Evolutionary conservation across 2,888 invertebrate genomes (phyloP), one percentile per base, ranked within the genome.

Genomic region (Andrena bicolor): DNA sequence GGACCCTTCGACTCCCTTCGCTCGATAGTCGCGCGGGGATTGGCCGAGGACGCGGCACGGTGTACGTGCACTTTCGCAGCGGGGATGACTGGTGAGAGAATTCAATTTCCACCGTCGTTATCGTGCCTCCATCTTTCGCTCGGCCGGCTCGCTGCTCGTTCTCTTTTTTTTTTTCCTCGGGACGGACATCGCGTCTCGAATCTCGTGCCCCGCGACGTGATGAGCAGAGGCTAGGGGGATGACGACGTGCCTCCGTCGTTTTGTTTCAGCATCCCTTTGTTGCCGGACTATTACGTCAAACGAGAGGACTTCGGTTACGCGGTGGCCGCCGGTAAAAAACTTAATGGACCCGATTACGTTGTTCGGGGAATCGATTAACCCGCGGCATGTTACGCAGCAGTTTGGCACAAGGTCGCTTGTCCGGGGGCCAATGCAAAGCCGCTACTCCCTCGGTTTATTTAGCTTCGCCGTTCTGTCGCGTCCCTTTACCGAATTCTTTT

Each of bases 21-120:
- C 28, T 86, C 85, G 86, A 85, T 86, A 80, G 86, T 77, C 85
- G 71, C 65, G 28, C 65, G 53, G 72, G 10, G 63, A 80, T 73
- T 84, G 80, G 83, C 69, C 69, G 68, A 63, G 58, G 53, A 75
- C 51, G 76, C 73, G 13, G 79, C 82, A 8, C 20, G 6, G 75
- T 80, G 86, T 86, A 86, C 82, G 80, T 86, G 88, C 87, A 89
- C 84, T 89, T 87, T 90, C 89, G 89, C 91, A 88, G 89, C 90
- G 77, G 26, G 89, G 90, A 93, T 91, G 92, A 92, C 93, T 92
- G 90, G 90, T 90, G 91, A 90, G 91, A 91, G 92, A 92, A 92
- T 92, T 93, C 92, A 92, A 92, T 93, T 93, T 92, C 91, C 92
- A 90, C 90, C 91, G 89, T 90, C 88, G 90, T 92, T 92, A 93